Evolutionary conservation across 2,797 vertebrate species (phyloP), one percentile per base, ranked within the genome.

Genomic region (Pipistrellus nathusii): DNA sequence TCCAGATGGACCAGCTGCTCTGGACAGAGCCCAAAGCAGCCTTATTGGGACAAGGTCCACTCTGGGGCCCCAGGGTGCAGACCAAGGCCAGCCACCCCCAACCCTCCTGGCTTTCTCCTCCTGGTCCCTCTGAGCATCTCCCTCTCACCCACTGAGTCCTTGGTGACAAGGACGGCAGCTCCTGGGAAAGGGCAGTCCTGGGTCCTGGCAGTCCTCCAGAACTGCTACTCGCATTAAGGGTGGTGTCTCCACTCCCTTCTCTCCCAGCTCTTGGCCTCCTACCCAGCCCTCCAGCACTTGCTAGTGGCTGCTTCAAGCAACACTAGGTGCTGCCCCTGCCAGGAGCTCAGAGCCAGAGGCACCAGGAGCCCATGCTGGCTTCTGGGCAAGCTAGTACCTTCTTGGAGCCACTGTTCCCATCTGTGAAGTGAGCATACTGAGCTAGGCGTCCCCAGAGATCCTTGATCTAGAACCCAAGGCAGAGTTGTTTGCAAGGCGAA

Each of bases 401-500:
- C 51, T 59, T 53, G 30, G 75, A 62, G 81, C 48, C 23, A 3
- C 53, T 5, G 8, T 9, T 20, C 55, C 13, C 32, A 1, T 32
- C 46, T 48, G 38, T 73, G 73, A 41, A 20, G 68, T 25, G 59
- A 71, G 14, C 41, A 2, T 4, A 1, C 51, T 66, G 17, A 59
- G 1, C 5, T 0, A 18, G 12, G 15, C 35, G 20, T 30, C 27
- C 78, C 44, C 83, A 48, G 20, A 30, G 32, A 10, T 18, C n/a
- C 73, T 55, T 2, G 32, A 5, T 44, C 32, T 57, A 11, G 27
- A 30, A 23, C 48, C 32, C 1, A 0, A 21, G 25, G 4, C 55
- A 2, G 14, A 18, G 30, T 32, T 6, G 21, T 57, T 18, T 11
- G 0, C 8, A 2, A 2, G 7, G 27, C 44, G 1, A 7, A 10